A percentile compares a stretch with the other conserved stretches of the same genome.
Evolutionary conservation across 2,113 vertebrate species (phyloP).

Genomic region (Puntigrus tetrazona): DNA sequence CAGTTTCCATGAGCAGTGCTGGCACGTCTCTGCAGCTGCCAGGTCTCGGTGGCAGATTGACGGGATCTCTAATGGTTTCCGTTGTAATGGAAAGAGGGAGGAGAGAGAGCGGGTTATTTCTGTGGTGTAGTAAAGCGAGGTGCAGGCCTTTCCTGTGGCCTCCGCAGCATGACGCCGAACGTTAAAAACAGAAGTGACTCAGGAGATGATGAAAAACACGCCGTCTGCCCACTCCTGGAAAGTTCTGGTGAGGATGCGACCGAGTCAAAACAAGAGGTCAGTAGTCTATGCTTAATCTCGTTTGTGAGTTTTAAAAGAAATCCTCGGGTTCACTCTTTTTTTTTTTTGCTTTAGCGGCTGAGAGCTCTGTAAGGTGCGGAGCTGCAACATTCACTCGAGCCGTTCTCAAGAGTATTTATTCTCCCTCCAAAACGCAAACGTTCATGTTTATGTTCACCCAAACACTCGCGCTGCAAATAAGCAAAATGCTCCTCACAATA

Average conservation of each 20-base stretch:
- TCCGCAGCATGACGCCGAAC: conserved; percentile 65
- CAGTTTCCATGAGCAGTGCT: not conserved
- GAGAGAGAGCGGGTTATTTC: conserved; percentile 57
- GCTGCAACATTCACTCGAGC: not conserved
- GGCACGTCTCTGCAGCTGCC: not conserved
- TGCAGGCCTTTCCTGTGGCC: conserved; percentile 72
- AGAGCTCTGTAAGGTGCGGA: not conserved
- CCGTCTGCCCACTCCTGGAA: conserved; percentile 1
- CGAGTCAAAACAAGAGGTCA: not conserved
- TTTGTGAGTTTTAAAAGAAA: not conserved
- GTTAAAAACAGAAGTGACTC: conserved; percentile 72
- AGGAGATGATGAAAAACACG: conserved; percentile 33
- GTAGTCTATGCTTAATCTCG: not conserved
- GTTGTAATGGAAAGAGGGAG: conserved; percentile 62
- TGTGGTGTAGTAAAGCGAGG: conserved; percentile 70
- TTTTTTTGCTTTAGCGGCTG: not conserved
- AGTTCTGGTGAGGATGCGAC: not conserved
- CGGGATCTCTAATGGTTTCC: conserved; percentile 72
- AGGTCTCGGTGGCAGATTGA: conserved; percentile 66
- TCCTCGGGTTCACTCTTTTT: not conserved
- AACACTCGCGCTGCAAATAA: not conserved
- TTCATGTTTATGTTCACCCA: not conserved
- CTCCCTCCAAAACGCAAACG: not conserved
- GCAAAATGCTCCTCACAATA: not conserved
- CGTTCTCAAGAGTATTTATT: not conserved